Conservation (phyloP, 1,140 invertebrate genomes). For the Atta cephalotes region DNA sequence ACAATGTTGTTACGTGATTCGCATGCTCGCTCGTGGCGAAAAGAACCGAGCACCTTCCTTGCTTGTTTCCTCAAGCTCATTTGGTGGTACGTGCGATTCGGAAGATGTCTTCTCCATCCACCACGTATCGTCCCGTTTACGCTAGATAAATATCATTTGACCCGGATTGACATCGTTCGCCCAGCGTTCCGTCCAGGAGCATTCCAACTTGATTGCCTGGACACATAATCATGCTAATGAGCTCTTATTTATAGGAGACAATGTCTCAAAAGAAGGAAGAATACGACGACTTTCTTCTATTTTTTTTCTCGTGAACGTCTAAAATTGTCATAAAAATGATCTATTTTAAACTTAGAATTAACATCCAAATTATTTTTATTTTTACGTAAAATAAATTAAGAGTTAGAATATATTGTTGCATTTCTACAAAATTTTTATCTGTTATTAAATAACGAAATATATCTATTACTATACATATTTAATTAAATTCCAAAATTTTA, state of each 20-base stretch:
- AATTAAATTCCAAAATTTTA: not conserved
- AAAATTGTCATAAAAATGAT: not conserved
- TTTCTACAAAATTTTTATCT: not conserved
- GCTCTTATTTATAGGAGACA: slow-evolving; percentile 64
- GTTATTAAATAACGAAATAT: not conserved
- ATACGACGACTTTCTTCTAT: not conserved
- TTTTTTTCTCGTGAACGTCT: not conserved
- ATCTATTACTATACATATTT: not conserved
- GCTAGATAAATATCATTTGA: slow-evolving; percentile 58
- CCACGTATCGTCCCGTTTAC: slow-evolving; percentile 11
- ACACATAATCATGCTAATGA: slow-evolving; percentile 70
- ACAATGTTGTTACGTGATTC: slow-evolving; percentile 19
- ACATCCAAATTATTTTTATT: slow-evolving; percentile 11
- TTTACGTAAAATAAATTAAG: not conserved
- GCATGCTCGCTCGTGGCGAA: not conserved
- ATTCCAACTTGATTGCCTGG: slow-evolving; percentile 55
- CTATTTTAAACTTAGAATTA: not conserved
- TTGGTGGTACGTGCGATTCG: not conserved
- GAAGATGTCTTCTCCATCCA: not conserved
- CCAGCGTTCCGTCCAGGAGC: not conserved
- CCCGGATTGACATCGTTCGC: slow-evolving; percentile 65
- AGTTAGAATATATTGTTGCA: not conserved
- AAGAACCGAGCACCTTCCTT: not conserved
- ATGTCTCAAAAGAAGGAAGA: slow-evolving; percentile 45
- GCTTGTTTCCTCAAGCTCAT: not conserved